Evolutionary conservation across 2,113 vertebrate genomes (phyloP), one percentile per base, ranked within the genome.

Genomic region (Hassar affinis): DNA sequence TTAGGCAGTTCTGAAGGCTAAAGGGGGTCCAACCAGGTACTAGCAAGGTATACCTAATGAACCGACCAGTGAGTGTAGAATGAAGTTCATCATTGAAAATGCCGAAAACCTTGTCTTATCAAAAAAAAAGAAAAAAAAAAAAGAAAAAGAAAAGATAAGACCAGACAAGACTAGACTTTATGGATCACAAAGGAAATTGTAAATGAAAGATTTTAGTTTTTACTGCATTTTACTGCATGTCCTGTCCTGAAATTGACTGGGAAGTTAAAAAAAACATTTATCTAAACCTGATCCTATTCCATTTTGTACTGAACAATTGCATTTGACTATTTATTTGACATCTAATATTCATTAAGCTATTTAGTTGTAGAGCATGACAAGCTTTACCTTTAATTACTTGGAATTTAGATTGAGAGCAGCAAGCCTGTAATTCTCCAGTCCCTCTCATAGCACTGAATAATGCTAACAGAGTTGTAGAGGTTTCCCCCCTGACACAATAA

Each of bases 351-450:
- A 87, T 88, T 87, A 89, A 85, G 85, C 57, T 87, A 79, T 85
- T 89, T 89, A 88, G 84, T 81, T 80, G 68, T 79, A 82, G 87
- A 88, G 86, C 85, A 85, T 77, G 85, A 87, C 83, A 72, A 79
- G 81, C 75, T 72, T 77, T 88, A 85, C 86, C 81, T 85, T 88
- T 86, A 71, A 86, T 84, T 66, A 66, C 62, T 33, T 85, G 77
- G 86, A 82, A 81, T 68, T 74, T 47, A n/a, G n/a, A 64, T 66
- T 61, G 49, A n/a, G 18, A 84, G 62, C 52, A 49, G 8, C 17
- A 10, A 61, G 62, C 17, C 45, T 52, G 18, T 62, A 75, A 52
- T 81, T 80, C 66, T n/a, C 78, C 20, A 68, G 38, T 81, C n/a
- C 57, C 0, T 52, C 80, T 87, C 27, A 54, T 84, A 77, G 71